Conservation (phyloP, 2,888 invertebrate genomes). For the Epinotia nisella region DNA sequence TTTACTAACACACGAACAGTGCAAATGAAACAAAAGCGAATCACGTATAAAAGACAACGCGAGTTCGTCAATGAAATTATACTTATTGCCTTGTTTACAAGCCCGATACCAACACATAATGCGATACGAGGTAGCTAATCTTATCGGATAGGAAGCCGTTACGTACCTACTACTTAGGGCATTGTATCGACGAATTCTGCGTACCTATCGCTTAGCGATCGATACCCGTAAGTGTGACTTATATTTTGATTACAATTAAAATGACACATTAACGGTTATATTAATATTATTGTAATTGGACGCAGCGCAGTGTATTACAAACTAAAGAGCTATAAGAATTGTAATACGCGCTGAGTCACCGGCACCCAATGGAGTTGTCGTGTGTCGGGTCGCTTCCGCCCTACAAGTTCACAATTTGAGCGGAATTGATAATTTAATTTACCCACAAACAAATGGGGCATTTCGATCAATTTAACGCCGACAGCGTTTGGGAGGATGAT, state of each 20-base stretch:
- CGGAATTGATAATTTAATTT: constrained; percentile 44
- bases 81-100: constrained; percentile 8
- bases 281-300: constrained; percentile 26
- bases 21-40: not conserved
- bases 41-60: not conserved
- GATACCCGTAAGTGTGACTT: constrained; percentile 16
- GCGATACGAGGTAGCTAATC: constrained; percentile 26
- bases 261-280: constrained; percentile 27
- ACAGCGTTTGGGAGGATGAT: constrained; percentile 25
- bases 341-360: constrained; percentile 24
- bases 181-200: constrained; percentile 34
- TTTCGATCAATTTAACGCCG: constrained; percentile 35
- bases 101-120: not conserved
- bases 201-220: constrained; percentile 32
- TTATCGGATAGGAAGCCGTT: constrained; percentile 37
- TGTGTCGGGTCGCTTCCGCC: constrained; percentile 34
- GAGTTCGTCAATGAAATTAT: constrained; percentile 12
- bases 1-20: too few relatives aligned
- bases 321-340: constrained; percentile 22
- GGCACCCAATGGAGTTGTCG: constrained; percentile 3
- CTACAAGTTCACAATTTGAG: constrained; percentile 21
- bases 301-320: constrained; percentile 40
- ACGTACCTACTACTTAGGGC: not conserved
- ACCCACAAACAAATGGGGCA: constrained; percentile 36
- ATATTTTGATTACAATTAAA: constrained; percentile 20